Evolutionary conservation across 2,113 vertebrate species (phyloP).

Genomic region (Muntiacus muntjak): DNA sequence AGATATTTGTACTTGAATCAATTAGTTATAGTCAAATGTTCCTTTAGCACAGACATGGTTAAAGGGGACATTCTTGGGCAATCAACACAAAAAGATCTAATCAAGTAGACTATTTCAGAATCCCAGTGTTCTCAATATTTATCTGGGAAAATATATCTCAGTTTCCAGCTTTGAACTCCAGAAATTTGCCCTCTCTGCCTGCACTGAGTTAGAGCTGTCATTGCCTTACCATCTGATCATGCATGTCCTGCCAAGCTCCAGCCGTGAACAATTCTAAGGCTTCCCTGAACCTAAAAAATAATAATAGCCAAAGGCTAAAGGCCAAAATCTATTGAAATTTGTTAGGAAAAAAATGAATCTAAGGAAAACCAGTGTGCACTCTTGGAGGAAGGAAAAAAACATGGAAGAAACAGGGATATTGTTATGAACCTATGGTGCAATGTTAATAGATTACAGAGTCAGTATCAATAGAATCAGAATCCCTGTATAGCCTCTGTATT

Average conservation of each 20-base stretch:
- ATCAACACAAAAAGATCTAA: neutral
- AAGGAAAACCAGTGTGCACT: neutral
- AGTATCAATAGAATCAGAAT: neutral
- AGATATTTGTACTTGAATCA: neutral
- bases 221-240: neutral
- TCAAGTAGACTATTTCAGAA: neutral
- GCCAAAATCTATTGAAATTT: neutral
- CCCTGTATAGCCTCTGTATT: neutral
- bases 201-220: neutral
- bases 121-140: neutral
- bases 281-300: neutral
- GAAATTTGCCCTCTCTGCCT: neutral
- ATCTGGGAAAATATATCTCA: neutral
- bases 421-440: neutral
- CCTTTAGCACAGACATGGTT: neutral
- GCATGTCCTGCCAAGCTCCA: neutral
- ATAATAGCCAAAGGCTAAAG: neutral
- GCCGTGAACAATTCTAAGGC: neutral
- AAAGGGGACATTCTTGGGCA: neutral
- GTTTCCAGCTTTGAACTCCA: neutral
- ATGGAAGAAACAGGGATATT: neutral
- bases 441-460: neutral
- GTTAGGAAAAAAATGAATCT: neutral
- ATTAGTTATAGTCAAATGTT: neutral
- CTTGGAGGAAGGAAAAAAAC: neutral